Evolutionary conservation across 2,797 vertebrate genomes (phyloP).

Genomic region (Neopelma chrysocephalum): DNA sequence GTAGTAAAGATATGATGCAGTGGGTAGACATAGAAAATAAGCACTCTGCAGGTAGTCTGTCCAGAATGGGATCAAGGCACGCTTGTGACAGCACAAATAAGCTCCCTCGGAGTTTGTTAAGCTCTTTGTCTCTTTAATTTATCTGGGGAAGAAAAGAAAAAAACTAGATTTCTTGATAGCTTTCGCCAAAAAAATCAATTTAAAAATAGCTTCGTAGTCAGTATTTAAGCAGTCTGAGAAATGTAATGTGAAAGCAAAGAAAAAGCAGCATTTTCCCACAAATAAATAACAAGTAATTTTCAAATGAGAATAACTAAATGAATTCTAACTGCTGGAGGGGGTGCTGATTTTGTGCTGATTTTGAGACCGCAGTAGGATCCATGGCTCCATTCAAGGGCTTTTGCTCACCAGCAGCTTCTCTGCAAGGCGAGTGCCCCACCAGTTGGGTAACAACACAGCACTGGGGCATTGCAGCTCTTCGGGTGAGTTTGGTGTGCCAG

Average conservation of each 20-base stretch:
- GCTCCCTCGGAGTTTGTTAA: not conserved
- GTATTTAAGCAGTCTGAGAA: not conserved
- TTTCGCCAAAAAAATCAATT: not conserved
- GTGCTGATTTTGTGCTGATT: not conserved
- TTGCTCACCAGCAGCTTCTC: not conserved
- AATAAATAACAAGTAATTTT: not conserved
- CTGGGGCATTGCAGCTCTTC: not conserved
- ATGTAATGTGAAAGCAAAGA: not conserved
- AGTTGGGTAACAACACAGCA: not conserved
- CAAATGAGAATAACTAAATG: not conserved
- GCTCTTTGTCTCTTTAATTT: not conserved
- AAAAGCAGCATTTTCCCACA: not conserved
- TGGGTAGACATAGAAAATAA: not conserved
- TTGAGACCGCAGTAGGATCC: not conserved
- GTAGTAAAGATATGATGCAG: not conserved
- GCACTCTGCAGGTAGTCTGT: not conserved
- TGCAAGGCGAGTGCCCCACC: not conserved
- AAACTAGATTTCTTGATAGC: not conserved
- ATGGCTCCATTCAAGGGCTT: fast-evolving
- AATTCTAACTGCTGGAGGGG: not conserved
- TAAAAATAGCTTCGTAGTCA: not conserved
- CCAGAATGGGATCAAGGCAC: not conserved
- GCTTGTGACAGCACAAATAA: not conserved
- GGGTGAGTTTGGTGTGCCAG: not conserved
- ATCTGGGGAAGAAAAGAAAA: not conserved